Conservation (phyloP, 2,113 vertebrate genomes). For the Plestiodon gilberti region DNA sequence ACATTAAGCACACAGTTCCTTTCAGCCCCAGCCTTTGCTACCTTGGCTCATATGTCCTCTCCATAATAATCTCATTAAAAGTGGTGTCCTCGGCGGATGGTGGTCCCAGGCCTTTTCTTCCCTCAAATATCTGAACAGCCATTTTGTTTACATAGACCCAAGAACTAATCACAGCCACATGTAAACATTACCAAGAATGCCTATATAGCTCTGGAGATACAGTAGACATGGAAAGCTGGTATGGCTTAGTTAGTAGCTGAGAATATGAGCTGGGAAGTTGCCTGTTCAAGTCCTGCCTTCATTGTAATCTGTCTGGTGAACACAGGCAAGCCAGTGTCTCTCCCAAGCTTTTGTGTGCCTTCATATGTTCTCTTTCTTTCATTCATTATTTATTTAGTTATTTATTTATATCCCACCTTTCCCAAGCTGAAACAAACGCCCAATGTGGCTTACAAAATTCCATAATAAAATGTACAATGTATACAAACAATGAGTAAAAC, state of each 20-base stretch:
- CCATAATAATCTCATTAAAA: conserved; percentile 51
- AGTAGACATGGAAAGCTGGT: background rate
- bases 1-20: conserved; percentile 50
- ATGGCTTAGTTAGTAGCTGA: background rate
- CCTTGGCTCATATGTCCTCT: conserved; percentile 47
- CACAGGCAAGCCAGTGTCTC: background rate
- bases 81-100: conserved; percentile 23
- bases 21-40: conserved; percentile 17
- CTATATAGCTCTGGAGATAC: background rate
- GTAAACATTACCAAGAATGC: background rate
- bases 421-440: too few species aligned
- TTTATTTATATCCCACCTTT: too few species aligned
- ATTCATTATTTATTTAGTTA: too few species aligned
- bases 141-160: conserved; percentile 29
- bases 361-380: too few species aligned
- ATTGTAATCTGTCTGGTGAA: background rate
- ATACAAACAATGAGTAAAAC: too few species aligned
- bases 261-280: background rate
- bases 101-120: conserved; percentile 18
- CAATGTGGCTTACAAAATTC: too few species aligned
- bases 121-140: conserved; percentile 26
- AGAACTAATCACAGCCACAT: background rate
- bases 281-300: background rate
- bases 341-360: background rate
- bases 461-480: too few species aligned